phyloP scores from a whole-genome alignment of 2,888 invertebrate species.

The Psylliodes chrysocephalus region DNA sequence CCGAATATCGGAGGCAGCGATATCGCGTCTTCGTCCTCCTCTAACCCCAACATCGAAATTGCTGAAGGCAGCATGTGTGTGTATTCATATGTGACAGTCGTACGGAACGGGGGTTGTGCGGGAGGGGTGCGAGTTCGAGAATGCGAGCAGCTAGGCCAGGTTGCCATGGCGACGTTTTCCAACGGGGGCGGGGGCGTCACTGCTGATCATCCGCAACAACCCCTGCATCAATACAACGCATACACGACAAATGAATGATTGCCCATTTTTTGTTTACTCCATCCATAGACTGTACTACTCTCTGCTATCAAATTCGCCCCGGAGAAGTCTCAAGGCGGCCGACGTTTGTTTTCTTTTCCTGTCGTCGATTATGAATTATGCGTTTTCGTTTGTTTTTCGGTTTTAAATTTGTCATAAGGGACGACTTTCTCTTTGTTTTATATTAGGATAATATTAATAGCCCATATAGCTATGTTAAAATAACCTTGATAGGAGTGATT shows the following conservation, averaged over 20 bases:
- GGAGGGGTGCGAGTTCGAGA: slow-evolving; percentile 35
- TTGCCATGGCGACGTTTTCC: slow-evolving; percentile 58
- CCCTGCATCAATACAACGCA: slow-evolving; percentile 62
- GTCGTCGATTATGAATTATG: slow-evolving; percentile 28
- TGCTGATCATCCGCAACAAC: slow-evolving; percentile 63
- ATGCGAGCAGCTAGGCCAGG: slow-evolving; percentile 46
- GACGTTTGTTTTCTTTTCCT: slow-evolving; percentile 26
- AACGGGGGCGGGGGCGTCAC: slow-evolving; percentile 61
- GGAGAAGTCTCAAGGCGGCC: slow-evolving; percentile 20
- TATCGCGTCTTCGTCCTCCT: slow-evolving; percentile 18
- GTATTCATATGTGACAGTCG: slow-evolving; percentile 62
- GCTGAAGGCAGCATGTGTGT: slow-evolving; percentile 49
- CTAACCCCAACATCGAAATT: slow-evolving; percentile 31
- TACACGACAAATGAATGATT: slow-evolving; percentile 47
- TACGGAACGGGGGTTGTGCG: slow-evolving; percentile 43
- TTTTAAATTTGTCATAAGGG: not conserved
- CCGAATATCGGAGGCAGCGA: not conserved
- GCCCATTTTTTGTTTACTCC: slow-evolving; percentile 39
- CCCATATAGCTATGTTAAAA: too few relatives aligned
- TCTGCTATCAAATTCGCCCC: slow-evolving; percentile 33
- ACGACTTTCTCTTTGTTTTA: too few relatives aligned
- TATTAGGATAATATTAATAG: too few relatives aligned
- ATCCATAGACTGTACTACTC: slow-evolving; percentile 30
- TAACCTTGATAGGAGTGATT: too few relatives aligned
- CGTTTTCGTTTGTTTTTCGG: not conserved